Percentiles rank a stretch among this genome's conserved stretches.
Evolutionary conservation across 2,888 invertebrate genomes (phyloP).

Genomic region (Elmis aenea): DNA sequence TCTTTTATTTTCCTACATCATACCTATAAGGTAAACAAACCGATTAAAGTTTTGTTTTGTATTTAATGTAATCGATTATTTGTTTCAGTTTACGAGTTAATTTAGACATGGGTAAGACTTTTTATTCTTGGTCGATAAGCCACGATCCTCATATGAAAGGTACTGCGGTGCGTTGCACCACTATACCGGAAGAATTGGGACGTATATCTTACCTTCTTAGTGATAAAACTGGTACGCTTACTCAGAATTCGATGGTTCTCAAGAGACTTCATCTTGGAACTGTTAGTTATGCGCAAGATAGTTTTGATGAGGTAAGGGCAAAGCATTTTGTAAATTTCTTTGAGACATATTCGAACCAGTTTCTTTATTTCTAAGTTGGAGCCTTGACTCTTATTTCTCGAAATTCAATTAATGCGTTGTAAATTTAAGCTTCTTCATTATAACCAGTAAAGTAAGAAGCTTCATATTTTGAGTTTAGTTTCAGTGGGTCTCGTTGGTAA

Average conservation of each 20-base stretch:
- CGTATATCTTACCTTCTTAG: slow-evolving; percentile 93
- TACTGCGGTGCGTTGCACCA: slow-evolving; percentile 94
- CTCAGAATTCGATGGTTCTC: slow-evolving; percentile 98
- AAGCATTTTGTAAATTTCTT: no score
- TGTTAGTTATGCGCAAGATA: slow-evolving; percentile 81
- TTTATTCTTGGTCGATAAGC: slow-evolving; percentile 96
- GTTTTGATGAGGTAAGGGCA: slow-evolving; percentile 70
- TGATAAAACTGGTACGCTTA: slow-evolving; percentile 97
- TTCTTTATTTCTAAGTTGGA: no score
- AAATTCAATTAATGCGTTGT: no score
- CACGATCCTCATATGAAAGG: slow-evolving; percentile 89
- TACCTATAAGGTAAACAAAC: slow-evolving; percentile 94
- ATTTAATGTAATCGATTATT: no score
- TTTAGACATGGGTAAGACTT: slow-evolving; percentile 97
- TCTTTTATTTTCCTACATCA: slow-evolving; percentile 96
- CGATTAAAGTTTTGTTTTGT: no score
- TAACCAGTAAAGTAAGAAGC: no score
- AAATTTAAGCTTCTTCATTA: no score
- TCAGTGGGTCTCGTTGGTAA: no score
- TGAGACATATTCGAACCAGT: no score
- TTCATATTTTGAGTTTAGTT: no score
- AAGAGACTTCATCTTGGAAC: slow-evolving; percentile 93
- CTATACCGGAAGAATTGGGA: slow-evolving; percentile 97
- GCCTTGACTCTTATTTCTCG: no score
- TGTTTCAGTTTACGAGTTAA: slow-evolving; percentile 87